These are phyloP conservation scores for Progne subis DNA, from an alignment of 2,113 vertebrate genomes.

Conservation along the genomic window DNA sequence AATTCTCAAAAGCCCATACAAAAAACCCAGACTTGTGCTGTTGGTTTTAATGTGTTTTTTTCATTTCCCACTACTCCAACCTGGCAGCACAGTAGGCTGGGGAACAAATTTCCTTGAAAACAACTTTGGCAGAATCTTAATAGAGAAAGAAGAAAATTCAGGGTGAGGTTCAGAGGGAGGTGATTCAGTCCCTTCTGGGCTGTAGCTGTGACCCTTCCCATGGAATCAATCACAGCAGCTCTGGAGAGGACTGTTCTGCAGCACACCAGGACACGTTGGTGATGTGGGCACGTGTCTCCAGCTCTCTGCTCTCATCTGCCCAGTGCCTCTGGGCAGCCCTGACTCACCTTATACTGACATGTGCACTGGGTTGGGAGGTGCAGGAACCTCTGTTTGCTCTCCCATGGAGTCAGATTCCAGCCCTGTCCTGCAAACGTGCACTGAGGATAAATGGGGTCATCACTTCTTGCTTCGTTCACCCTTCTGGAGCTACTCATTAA, in stretches of 20 bases:
- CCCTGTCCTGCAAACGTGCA: background rate
- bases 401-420: background rate
- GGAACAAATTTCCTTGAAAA: background rate
- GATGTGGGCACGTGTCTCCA: background rate
- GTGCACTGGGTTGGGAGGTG: background rate
- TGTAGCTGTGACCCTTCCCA: background rate
- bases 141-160: background rate
- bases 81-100: background rate
- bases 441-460: background rate
- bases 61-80: background rate
- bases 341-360: background rate
- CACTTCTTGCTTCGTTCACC: background rate
- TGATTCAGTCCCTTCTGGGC: background rate
- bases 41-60: background rate
- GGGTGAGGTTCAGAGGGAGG: background rate
- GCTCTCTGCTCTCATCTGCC: background rate
- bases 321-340: background rate
- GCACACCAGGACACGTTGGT: rapidly evolving
- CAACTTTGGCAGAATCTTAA: background rate
- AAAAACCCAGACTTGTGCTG: background rate
- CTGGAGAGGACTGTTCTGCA: background rate
- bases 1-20: background rate
- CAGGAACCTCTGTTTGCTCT: background rate
- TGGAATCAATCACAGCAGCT: background rate
- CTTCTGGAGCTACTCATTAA: background rate